These are phyloP conservation scores for Neopelma chrysocephalum DNA, from an alignment of 2,797 vertebrate genomes.

Conservation along the genomic window DNA sequence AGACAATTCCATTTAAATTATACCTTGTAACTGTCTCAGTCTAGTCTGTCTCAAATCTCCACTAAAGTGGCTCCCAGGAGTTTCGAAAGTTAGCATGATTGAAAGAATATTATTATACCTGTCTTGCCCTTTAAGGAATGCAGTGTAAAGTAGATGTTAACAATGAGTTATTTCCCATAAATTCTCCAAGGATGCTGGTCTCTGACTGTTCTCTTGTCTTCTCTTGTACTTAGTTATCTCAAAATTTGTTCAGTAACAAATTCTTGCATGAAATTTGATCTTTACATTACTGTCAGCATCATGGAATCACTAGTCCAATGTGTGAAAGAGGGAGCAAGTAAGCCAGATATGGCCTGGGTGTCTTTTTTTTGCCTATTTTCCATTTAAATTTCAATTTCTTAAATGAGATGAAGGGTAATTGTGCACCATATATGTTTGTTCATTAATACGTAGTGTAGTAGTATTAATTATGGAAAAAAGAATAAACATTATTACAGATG, in stretches of 20 bases:
- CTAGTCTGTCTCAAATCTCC: neutral
- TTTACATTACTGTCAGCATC: neutral
- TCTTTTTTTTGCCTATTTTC: neutral
- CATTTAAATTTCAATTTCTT: neutral
- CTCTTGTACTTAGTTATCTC: neutral
- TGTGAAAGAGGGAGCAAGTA: neutral
- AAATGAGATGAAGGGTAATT: neutral
- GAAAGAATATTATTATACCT: neutral
- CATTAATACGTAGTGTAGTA: neutral
- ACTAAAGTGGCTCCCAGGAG: neutral
- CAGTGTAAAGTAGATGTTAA: neutral
- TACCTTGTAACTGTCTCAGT: neutral
- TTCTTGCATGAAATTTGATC: neutral
- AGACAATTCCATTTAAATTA: constrained; percentile 16
- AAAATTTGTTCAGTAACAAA: neutral
- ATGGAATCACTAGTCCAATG: neutral
- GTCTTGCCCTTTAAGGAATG: constrained; percentile 1
- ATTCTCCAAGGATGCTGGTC: neutral
- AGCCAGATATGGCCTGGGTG: neutral
- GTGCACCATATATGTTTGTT: neutral
- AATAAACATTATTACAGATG: neutral
- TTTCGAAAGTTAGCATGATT: constrained; percentile 27
- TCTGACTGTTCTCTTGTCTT: neutral
- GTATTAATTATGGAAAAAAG: neutral
- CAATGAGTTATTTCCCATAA: neutral